phyloP scores from a whole-genome alignment of 2,888 invertebrate species.

The Epirrhoe tristata region DNA sequence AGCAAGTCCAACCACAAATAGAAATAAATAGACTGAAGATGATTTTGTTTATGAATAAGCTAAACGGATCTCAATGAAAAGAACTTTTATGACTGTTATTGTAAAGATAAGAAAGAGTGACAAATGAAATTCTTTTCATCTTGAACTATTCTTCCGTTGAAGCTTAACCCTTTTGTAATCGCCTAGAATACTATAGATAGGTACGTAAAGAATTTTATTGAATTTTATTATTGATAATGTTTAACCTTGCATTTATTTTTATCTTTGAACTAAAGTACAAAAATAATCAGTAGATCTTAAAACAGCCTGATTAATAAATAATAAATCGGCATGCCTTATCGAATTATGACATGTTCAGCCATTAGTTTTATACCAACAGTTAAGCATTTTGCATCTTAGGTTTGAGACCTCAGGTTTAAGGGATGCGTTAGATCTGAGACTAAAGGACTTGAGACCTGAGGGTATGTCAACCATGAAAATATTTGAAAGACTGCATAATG shows the following conservation, averaged over 20 bases:
- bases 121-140: conserved; percentile 55
- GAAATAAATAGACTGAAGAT: background rate
- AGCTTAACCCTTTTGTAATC: conserved; percentile 51
- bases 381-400: no score
- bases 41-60: conserved; percentile 27
- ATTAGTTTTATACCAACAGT: no score
- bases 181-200: background rate
- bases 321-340: no score
- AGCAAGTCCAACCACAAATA: background rate
- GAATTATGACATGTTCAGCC: no score
- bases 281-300: background rate
- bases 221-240: conserved; percentile 4
- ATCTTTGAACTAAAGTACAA: background rate
- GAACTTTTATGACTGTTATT: conserved; percentile 48
- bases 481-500: no score
- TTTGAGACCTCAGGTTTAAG: no score
- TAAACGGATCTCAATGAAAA: conserved; percentile 42
- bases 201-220: background rate
- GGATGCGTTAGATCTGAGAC: no score
- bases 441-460: no score
- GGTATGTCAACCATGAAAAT: no score
- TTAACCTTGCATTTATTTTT: no score
- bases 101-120: conserved; percentile 43
- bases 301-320: no score
- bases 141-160: conserved; percentile 53